Conservation (phyloP, 2,113 vertebrate genomes). For the Maccullochella peelii region DNA sequence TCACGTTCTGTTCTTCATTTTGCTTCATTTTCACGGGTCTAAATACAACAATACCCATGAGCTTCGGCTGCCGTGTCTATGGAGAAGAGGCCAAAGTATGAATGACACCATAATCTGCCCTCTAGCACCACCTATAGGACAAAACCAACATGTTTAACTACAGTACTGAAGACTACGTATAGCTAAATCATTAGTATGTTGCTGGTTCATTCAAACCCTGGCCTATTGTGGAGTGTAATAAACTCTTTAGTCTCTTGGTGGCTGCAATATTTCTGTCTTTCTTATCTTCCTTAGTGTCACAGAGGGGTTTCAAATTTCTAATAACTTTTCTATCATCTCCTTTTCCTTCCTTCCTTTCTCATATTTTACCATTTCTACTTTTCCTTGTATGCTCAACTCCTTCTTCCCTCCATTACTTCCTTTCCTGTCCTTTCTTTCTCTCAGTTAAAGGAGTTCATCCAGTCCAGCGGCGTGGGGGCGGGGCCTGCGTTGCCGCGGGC, state of each 20-base stretch:
- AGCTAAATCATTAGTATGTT: not conserved
- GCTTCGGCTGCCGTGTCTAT: no score
- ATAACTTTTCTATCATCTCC: slow-evolving; percentile 6
- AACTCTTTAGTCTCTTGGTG: not conserved
- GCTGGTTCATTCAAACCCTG: not conserved
- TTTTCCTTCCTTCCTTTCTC: not conserved
- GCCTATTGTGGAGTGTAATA: not conserved
- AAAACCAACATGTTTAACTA: no score
- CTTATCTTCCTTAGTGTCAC: not conserved
- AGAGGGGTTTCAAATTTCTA: not conserved
- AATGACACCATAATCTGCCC: no score
- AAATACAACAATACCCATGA: no score
- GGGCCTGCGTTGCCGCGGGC: slow-evolving; percentile 90
- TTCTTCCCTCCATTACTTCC: not conserved
- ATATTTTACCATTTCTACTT: not conserved
- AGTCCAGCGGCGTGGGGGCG: slow-evolving; percentile 86
- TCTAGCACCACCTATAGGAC: no score
- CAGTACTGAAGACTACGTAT: no score
- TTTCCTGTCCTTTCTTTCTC: not conserved
- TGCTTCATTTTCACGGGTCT: no score
- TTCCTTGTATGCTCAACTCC: not conserved
- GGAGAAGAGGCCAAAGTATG: no score
- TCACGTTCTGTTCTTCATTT: no score
- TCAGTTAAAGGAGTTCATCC: slow-evolving; percentile 95
- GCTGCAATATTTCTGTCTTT: not conserved